phyloP scores from a whole-genome alignment of 2,113 vertebrate genomes.

The Labeo rohita region DNA sequence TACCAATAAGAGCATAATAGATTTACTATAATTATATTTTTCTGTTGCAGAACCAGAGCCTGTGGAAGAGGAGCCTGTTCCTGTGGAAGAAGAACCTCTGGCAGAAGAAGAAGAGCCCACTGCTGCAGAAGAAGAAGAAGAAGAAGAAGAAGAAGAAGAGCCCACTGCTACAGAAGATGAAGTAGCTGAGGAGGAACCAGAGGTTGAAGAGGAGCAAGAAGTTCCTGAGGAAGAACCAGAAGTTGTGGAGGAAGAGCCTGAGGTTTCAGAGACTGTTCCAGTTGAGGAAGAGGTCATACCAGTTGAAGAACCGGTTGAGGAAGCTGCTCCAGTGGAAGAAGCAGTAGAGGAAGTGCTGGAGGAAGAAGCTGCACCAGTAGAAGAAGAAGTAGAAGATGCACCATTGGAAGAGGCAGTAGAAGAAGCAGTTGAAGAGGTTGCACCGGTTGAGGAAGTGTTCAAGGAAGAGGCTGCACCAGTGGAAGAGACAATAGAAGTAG shows the following conservation, averaged over 20 bases:
- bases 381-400: conserved; percentile 36
- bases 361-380: conserved; percentile 9
- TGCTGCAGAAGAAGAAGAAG: conserved; percentile 44
- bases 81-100: conserved; percentile 51
- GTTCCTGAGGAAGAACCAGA: conserved; percentile 42
- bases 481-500: conserved; percentile 44
- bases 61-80: conserved; percentile 34
- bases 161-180: conserved; percentile 55
- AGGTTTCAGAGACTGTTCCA: conserved; percentile 46
- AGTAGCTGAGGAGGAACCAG: conserved; percentile 33
- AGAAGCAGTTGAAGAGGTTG: conserved; percentile 42
- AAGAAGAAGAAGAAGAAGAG: conserved; percentile 48
- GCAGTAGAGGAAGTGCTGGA: conserved; percentile 30
- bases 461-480: conserved; percentile 11
- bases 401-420: conserved; percentile 59
- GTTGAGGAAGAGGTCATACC: conserved; percentile 36
- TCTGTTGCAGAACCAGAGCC: conserved; percentile 18
- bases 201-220: conserved; percentile 32
- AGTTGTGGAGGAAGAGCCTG: conserved; percentile 37
- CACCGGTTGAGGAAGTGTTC: conserved; percentile 22
- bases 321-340: conserved; percentile 34
- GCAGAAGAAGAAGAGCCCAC: conserved; percentile 43
- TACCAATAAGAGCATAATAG: neutral
- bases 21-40: neutral
- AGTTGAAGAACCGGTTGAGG: conserved; percentile 47